phyloP scores from a whole-genome alignment of 1,140 invertebrate species.

The Himalopsyche phryganea region DNA sequence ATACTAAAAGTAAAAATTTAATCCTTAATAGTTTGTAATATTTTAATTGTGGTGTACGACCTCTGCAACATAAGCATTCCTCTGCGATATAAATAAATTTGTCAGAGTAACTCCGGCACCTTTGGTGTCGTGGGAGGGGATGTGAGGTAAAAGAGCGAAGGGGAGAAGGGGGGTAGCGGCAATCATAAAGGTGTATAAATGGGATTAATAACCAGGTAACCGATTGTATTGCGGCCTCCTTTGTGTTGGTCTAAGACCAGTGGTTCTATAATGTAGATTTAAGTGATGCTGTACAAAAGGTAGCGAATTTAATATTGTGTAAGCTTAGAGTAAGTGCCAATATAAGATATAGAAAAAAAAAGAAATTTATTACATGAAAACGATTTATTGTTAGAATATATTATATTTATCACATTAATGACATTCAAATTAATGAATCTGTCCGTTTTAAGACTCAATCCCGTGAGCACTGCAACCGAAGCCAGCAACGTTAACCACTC shows the following conservation, averaged over 20 bases:
- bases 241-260: constrained; percentile 17
- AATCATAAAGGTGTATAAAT: constrained; percentile 36
- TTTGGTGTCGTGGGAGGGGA: neutral
- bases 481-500: no score
- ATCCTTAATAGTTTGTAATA: no score
- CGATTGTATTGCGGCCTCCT: constrained; percentile 35
- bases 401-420: no score
- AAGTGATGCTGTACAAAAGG: no score
- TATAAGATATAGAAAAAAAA: no score
- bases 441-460: no score
- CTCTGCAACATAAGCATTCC: constrained; percentile 18
- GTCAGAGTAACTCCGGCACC: constrained; percentile 20
- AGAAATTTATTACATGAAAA: no score
- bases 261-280: neutral
- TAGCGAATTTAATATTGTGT: neutral
- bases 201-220: constrained; percentile 36
- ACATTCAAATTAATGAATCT: no score
- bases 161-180: constrained; percentile 12
- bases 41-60: no score
- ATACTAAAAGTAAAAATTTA: no score
- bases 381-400: no score
- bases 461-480: no score
- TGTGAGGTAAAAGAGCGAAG: neutral
- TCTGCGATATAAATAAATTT: constrained; percentile 26
- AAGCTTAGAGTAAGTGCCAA: neutral